Evolutionary conservation across 2,113 vertebrate genomes (phyloP), one percentile per base, ranked within the genome.

Genomic region (Tenebrosternarchus preto): DNA sequence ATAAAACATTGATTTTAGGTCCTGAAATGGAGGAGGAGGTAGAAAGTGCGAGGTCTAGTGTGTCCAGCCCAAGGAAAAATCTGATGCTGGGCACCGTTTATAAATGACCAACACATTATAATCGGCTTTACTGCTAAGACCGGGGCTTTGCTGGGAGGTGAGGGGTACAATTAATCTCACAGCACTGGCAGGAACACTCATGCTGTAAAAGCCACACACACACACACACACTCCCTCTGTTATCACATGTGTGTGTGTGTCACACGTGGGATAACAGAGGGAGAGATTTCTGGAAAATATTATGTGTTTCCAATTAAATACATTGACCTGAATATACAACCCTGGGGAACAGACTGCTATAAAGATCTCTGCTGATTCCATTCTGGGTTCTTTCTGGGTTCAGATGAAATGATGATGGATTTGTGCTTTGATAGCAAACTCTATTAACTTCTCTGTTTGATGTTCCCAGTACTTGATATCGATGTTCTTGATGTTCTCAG

Each of bases 121-220:
- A 86, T 84, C 85, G 79, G 76, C 80, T 84, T 84, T 84, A 15
- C 73, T 6, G 68, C 73, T 46, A 46, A 22, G 68, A 36, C 46
- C 29, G 75, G 53, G 82, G 74, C 81, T 86, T 66, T 15, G 19
- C 68, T 31, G 29, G 66, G 63, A 39, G 61, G 70, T 64, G 57
- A 20, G 63, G 63, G 64, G 16, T 68, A 46, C 63, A 19, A 53
- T 69, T 82, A 85, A 77, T 82, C 81, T 66, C 60, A 22, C 70
- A 63, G 76, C 61, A 75, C 72, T 71, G 71, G 59, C 59, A 79
- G 76, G 66, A 79, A 79, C 71, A 59, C 53, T 46, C 29, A 33
- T 75, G 76, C 31, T 27, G 53, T 15, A 73, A 68, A 74, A 74
- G n/a, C 71, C n/a, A 12, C 17, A 20, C 8, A 57, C 33, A 70